A percentile compares a stretch with the other conserved stretches of the same genome.
phyloP scores from a whole-genome alignment of 1,140 invertebrate species.

The Diabrotica virgifera region DNA sequence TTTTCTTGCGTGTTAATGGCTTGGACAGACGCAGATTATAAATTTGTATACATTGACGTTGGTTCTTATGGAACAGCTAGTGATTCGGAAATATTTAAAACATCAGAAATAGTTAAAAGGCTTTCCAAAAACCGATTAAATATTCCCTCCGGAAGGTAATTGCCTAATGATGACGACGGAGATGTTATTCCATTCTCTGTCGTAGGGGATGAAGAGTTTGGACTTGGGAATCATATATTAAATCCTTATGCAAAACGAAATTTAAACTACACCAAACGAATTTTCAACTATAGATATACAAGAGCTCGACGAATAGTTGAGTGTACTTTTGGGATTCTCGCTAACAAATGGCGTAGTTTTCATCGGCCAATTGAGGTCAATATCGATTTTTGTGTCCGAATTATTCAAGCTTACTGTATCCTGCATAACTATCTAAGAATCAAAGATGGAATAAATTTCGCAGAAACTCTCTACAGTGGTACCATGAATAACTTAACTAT shows the following conservation, averaged over 20 bases:
- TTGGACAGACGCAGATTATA: constrained; percentile 14
- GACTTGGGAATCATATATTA: constrained; percentile 27
- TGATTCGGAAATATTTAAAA: constrained; percentile 24
- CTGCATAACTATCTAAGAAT: constrained; percentile 22
- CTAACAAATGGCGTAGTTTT: too few relatives aligned
- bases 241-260: neutral
- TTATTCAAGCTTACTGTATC: constrained; percentile 10
- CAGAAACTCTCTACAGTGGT: constrained; percentile 27
- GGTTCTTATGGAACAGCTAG: constrained; percentile 17
- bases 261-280: constrained; percentile 24
- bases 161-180: constrained; percentile 18
- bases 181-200: constrained; percentile 22
- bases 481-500: constrained; percentile 26
- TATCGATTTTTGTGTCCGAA: too few relatives aligned
- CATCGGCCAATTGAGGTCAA: too few relatives aligned
- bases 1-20: constrained; percentile 46
- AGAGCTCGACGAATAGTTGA: constrained; percentile 35
- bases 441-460: constrained; percentile 22
- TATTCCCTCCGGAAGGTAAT: constrained; percentile 15
- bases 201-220: constrained; percentile 40
- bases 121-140: constrained; percentile 15
- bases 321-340: constrained; percentile 15
- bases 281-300: constrained; percentile 39
- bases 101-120: constrained; percentile 13
- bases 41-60: constrained; percentile 21